Conservation (phyloP, 2,797 vertebrate genomes). For the Pseudomugil gertrudae region DNA sequence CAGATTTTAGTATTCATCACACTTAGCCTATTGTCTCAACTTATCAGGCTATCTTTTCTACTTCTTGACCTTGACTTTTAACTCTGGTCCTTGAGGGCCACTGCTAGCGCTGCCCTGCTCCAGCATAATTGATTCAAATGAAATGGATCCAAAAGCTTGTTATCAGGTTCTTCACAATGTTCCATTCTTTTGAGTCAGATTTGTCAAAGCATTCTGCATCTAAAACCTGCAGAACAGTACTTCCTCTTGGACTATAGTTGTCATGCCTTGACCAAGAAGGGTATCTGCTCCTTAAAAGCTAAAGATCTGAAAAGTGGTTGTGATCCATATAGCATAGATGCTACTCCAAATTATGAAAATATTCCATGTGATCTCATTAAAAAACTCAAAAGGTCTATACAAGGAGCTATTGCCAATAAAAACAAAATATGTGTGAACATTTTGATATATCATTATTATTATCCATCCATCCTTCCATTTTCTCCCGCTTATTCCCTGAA, state of each 20-base stretch:
- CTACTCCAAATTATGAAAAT: conserved; percentile 35
- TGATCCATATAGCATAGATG: conserved; percentile 25
- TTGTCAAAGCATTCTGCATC: no score
- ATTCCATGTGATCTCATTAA: conserved; percentile 8
- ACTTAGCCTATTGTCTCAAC: not conserved
- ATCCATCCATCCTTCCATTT: conserved; percentile 22
- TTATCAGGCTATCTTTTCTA: not conserved
- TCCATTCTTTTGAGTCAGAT: no score
- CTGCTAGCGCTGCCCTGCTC: no score
- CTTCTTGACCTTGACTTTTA: not conserved
- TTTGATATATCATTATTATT: conserved; percentile 32
- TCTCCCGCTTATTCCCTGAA: no score
- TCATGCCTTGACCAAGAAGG: no score
- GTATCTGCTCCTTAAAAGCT: no score
- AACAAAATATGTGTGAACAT: conserved; percentile 42
- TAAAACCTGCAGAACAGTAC: no score
- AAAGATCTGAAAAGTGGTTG: conserved; percentile 7
- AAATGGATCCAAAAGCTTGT: no score
- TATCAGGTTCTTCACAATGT: no score
- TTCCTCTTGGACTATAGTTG: no score
- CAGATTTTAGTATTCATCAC: not conserved
- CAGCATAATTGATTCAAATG: no score
- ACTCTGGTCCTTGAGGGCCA: no score
- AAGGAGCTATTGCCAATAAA: conserved; percentile 40
- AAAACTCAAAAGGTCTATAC: conserved; percentile 8